Base-by-base conservation (phyloP, 2,888 invertebrate species). In the Zele albiditarsus region DNA sequence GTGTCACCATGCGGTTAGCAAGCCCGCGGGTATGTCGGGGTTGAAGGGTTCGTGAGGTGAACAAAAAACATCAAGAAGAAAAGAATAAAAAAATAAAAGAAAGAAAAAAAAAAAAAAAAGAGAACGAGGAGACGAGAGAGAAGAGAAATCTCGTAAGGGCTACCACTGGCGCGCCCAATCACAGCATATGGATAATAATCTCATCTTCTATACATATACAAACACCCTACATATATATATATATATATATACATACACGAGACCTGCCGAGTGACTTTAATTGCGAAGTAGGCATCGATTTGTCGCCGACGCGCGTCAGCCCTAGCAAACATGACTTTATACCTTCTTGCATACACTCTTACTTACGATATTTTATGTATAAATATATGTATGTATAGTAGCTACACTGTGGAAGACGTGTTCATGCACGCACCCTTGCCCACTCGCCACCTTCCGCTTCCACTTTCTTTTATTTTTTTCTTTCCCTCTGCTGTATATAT, bases 261-360 rank as follows among this genome's bases (percentile, higher is more conserved):
- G 28, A 46, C n/a, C 28, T 33, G 65, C 62, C 74, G 65, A 77
- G 78, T 70, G 77, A 83, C 83, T 86, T 85, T 86, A 86, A 86
- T 86, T 86, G 85, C 82, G 79, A 78, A 78, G 79, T 80, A 82
- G 78, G 83, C 84, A 85, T 85, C 86, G 86, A 86, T 86, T 85
- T 85, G 86, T 85, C 84, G 82, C 84, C 80, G 76, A 28, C 57
- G 71, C 71, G 67, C 67, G 38, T 69, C 57, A 46, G 3, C 53
- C 53, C 27, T 16, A 28, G 20, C 38, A 53, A 72, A 31, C 33
- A 49, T 65, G 57, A 63, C 31, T 71, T 62, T 71, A 20, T 53
- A 53, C 46, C 53, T 72, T 72, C 25, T 53, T 57, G 6, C 65
- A 31, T 58, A 20, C 20, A 33, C 31, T 27, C 38, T 72, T 46